Evolutionary conservation across 2,797 vertebrate genomes (phyloP), one percentile per base, ranked within the genome.

Genomic region (Chaunax sp.): DNA sequence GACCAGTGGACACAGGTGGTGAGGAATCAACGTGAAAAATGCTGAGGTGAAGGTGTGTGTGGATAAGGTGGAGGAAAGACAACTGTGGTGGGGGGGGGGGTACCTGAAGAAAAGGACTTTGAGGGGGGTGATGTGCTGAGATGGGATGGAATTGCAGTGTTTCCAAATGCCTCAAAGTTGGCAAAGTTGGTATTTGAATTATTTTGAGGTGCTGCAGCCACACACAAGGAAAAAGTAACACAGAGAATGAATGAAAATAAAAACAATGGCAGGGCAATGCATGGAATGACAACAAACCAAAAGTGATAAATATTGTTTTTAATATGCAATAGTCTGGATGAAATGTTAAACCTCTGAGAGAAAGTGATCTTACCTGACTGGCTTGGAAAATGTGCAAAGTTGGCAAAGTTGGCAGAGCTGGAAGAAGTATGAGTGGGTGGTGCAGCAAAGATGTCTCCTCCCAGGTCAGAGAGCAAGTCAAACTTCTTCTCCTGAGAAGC

Each of bases 161-260:
- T 97, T 95, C 96, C 96, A 95, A 99, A 99, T 89, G 96, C 96
- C 92, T 97, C 97, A 97, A 99, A 99, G 93, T 98, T 97, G 95
- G 97, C 97, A 98, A 99, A 99, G 93, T 97, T 96, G 95, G 95
- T 94, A 88, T 94, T 94, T 94, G 95, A 94, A 93, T 95, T 95
- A 94, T 92, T 96, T 92, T 96, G 96, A 94, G 95, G 95, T 95
- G 96, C 94, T 95, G 91, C 92, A 84, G 93, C 85, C 94, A 92
- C 47, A 93, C 90, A 95, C 90, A 92, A 70, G 77, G 78, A 66
- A 61, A 82, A 64, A 75, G 78, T 18, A 85, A 86, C 58, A 80
- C 23, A 73, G 66, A 95, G 60, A 89, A 91, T 94, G 95, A 95
- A 95, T 69, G 53, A 79, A 81, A n/a, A 92, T 90, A 83, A 83